Percentiles rank a stretch among this genome's conserved stretches.
These are phyloP conservation scores for Spialia ferax DNA, from an alignment of 2,888 invertebrate species.

Conservation along the genomic window DNA sequence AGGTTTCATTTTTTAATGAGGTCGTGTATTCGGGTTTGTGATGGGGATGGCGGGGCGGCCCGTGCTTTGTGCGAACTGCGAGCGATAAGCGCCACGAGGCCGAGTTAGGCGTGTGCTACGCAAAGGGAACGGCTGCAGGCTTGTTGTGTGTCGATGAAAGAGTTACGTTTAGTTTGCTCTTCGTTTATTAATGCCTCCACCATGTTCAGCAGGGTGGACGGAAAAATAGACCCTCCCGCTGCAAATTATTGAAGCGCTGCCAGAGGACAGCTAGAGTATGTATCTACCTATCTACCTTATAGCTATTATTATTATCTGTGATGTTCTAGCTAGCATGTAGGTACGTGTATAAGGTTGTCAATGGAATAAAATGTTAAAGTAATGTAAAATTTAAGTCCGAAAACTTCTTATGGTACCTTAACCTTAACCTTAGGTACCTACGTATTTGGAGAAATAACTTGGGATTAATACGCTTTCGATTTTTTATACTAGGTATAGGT, in stretches of 20 bases:
- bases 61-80: conserved; percentile 66
- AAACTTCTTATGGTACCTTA: too few relatives aligned
- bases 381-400: too few relatives aligned
- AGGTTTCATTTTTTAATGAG: conserved; percentile 84
- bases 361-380: neutral
- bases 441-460: too few relatives aligned
- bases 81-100: conserved; percentile 51
- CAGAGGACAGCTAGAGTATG: conserved; percentile 35
- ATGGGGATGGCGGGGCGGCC: conserved; percentile 63
- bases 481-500: too few relatives aligned
- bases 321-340: neutral
- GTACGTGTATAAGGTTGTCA: conserved; percentile 1
- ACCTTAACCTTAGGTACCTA: too few relatives aligned
- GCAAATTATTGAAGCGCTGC: conserved; percentile 22
- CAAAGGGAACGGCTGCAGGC: conserved; percentile 53
- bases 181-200: conserved; percentile 72
- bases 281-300: neutral
- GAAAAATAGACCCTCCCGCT: conserved; percentile 29
- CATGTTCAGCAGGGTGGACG: conserved; percentile 42
- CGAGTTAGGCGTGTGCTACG: conserved; percentile 59
- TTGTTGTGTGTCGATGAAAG: conserved; percentile 69
- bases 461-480: too few relatives aligned
- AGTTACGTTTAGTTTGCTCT: conserved; percentile 67
- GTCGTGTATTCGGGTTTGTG: conserved; percentile 75
- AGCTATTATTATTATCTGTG: neutral